These are phyloP conservation scores for Lycodopsis pacificus DNA, from an alignment of 2,797 vertebrate species.

Conservation along the genomic window DNA sequence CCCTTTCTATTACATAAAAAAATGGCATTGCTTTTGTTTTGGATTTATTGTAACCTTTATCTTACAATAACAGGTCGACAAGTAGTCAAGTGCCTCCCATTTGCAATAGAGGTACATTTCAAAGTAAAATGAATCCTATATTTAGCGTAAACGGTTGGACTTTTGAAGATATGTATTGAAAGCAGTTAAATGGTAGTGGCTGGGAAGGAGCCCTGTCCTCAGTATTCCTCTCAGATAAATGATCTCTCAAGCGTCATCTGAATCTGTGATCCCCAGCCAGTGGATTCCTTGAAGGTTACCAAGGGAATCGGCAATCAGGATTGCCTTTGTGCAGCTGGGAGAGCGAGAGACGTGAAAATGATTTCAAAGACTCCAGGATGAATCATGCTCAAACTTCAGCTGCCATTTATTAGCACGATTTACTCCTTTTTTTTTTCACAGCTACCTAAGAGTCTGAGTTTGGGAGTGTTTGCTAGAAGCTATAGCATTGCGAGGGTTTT, in stretches of 20 bases:
- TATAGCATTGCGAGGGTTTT: neutral
- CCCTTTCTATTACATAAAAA: neutral
- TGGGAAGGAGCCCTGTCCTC: conserved; percentile 16
- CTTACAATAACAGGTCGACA: neutral
- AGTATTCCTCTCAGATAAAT: conserved; percentile 51
- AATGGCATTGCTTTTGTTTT: neutral
- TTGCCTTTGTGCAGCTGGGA: conserved; percentile 73
- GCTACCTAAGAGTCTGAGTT: conserved; percentile 32
- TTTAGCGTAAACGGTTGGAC: conserved; percentile 3
- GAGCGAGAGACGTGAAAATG: conserved; percentile 70
- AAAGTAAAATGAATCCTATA: conserved; percentile 10
- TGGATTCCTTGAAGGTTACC: conserved; percentile 77
- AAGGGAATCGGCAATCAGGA: conserved; percentile 74
- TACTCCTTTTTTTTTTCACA: conserved; percentile 42
- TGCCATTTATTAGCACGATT: conserved; percentile 74
- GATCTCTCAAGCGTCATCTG: conserved; percentile 60
- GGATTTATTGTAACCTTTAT: neutral
- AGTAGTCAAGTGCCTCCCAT: neutral
- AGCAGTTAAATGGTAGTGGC: neutral
- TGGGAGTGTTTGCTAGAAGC: conserved; percentile 32
- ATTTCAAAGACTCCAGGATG: conserved; percentile 80
- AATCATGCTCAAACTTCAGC: conserved; percentile 70
- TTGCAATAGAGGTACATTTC: neutral
- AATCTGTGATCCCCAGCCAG: conserved; percentile 66
- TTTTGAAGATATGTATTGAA: conserved; percentile 34